These are phyloP conservation scores for Fulica atra DNA, from an alignment of 2,113 vertebrate genomes.

Conservation along the genomic window DNA sequence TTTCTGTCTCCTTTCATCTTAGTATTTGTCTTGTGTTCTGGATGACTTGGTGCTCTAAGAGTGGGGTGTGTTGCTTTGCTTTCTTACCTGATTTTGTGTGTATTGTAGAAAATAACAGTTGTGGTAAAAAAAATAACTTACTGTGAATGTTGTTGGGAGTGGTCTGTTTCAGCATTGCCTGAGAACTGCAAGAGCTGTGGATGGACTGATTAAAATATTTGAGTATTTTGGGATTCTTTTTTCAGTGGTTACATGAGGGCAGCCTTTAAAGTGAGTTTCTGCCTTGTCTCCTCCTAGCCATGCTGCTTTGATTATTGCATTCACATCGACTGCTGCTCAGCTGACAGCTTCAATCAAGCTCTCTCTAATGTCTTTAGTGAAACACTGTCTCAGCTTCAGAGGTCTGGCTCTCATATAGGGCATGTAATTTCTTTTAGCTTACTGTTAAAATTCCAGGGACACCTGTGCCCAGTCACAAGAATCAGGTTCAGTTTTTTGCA, in stretches of 20 bases:
- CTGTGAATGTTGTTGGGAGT: neutral
- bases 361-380: neutral
- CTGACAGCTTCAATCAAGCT: neutral
- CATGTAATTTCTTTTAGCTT: neutral
- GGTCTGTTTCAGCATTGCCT: neutral
- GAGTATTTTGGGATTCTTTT: neutral
- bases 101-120: neutral
- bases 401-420: neutral
- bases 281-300: neutral
- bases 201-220: neutral
- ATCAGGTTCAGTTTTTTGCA: neutral
- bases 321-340: neutral
- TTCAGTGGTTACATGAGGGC: neutral
- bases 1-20: neutral
- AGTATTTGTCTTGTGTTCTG: neutral
- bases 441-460: neutral
- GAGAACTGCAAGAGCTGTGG: neutral
- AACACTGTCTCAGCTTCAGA: neutral
- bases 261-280: neutral
- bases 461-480: neutral
- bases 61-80: neutral
- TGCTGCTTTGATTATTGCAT: neutral
- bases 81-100: neutral
- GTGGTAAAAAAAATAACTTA: neutral
- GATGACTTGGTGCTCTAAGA: neutral